These are phyloP conservation scores for Stictonetta naevosa DNA, from an alignment of 2,113 vertebrate genomes.

Conservation along the genomic window DNA sequence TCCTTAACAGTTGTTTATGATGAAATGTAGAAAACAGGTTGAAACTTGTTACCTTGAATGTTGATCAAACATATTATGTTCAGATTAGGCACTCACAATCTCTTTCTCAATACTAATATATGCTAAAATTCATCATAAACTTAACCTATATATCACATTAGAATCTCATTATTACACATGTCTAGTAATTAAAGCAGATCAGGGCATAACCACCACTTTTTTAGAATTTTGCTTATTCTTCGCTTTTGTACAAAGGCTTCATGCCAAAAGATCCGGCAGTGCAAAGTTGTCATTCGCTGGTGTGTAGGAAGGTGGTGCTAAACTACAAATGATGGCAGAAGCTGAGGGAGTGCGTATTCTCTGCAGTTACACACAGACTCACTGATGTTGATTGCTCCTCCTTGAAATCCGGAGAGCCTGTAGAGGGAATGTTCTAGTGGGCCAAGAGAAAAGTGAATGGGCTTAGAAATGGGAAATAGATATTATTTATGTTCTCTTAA, in stretches of 20 bases:
- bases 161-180: background rate
- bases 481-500: background rate
- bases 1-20: background rate
- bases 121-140: background rate
- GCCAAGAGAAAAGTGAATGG: background rate
- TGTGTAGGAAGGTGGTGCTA: slow-evolving; percentile 84
- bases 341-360: slow-evolving; percentile 29
- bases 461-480: background rate
- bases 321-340: slow-evolving; percentile 86
- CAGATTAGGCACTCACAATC: background rate
- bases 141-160: background rate
- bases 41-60: background rate
- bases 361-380: background rate
- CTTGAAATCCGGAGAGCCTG: background rate
- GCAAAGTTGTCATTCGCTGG: slow-evolving; percentile 84
- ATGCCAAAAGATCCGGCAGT: slow-evolving; percentile 78
- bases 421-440: background rate
- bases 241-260: slow-evolving; percentile 40
- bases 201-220: background rate
- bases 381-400: fast-evolving
- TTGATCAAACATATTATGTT: background rate
- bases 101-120: background rate
- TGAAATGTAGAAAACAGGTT: background rate
- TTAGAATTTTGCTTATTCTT: background rate
- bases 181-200: background rate